A percentile compares a stretch with the other conserved stretches of the same genome.
Evolutionary conservation across 2,113 vertebrate genomes (phyloP).

Genomic region (Danio rerio): DNA sequence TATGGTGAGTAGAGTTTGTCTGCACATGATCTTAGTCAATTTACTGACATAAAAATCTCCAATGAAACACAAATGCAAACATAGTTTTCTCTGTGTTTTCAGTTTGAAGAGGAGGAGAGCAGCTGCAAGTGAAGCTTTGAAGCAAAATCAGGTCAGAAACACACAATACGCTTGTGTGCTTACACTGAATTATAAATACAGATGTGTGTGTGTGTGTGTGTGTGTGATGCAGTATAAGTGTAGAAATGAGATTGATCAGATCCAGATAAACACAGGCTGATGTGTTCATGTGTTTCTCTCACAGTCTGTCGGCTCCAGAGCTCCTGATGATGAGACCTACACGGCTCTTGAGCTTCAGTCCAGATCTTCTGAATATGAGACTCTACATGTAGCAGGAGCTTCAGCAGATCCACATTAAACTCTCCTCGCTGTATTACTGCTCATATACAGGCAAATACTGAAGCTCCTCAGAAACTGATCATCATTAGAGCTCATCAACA

Average conservation of each 20-base stretch:
- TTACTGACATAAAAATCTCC: no score
- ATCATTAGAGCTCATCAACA: no score
- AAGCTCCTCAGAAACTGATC: not conserved
- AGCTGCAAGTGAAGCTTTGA: not conserved
- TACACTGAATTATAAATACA: not conserved
- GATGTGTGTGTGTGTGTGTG: no score
- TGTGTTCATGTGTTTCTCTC: not conserved
- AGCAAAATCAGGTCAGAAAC: slow-evolving; percentile 12
- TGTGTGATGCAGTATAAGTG: not conserved
- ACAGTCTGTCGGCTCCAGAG: not conserved
- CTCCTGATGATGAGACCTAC: not conserved
- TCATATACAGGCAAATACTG: not conserved
- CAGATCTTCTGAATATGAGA: slow-evolving; percentile 15
- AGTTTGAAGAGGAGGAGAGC: not conserved
- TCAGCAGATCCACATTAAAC: not conserved
- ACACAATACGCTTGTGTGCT: not conserved
- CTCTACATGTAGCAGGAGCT: not conserved
- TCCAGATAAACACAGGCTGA: not conserved
- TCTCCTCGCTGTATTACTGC: not conserved
- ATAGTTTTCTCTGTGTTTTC: not conserved
- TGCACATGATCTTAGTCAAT: no score
- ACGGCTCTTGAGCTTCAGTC: not conserved
- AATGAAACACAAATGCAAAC: not conserved
- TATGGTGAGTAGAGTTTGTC: not conserved
- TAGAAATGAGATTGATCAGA: not conserved